Evolutionary conservation across 2,888 invertebrate species (phyloP), one percentile per base, ranked within the genome.

Genomic region (Apodemia mormo): DNA sequence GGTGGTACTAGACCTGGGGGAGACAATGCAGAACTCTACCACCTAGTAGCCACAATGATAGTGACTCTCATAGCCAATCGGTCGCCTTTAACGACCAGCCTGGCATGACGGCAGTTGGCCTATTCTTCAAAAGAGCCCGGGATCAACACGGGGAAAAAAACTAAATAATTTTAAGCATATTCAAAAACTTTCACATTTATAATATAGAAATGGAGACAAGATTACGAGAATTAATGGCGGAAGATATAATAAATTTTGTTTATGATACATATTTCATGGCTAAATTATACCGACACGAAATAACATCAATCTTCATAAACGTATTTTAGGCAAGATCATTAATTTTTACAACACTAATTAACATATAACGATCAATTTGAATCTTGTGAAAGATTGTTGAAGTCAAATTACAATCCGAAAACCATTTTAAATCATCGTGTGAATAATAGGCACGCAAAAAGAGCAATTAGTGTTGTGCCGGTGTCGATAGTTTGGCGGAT

Each of bases 401-500:
- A 85, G 86, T 86, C 87, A 77, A 85, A 89, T 88, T 87, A 87
- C 82, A 81, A 80, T 22, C 22, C 22, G 22, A 22, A 80, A 78
- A 72, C 72, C 84, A 81, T 82, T 85, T 86, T 89, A 88, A 89
- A 90, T 89, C 88, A 89, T 87, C 88, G 84, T 83, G 82, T 84
- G 88, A 89, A 88, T 85, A 87, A 85, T 82, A 83, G 80, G 74
- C 83, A 85, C 71, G 86, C 74, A 79, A 92, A 92, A 90, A 89
- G 86, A 86, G 85, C 89, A 90, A 90, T 90, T 92, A 92, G 92
- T 89, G 92, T 83, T 89, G 92, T 82, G 84, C 87, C 81, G 80
- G 79, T 83, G 88, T 90, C 89, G 90, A 91, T 90, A 89, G 90
- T 89, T 90, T 86, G 86, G 86, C 89, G 89, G 87, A 90, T 89